Conservation (phyloP, 92 coral and sea anemone genomes). For the Porites evermanni region DNA sequence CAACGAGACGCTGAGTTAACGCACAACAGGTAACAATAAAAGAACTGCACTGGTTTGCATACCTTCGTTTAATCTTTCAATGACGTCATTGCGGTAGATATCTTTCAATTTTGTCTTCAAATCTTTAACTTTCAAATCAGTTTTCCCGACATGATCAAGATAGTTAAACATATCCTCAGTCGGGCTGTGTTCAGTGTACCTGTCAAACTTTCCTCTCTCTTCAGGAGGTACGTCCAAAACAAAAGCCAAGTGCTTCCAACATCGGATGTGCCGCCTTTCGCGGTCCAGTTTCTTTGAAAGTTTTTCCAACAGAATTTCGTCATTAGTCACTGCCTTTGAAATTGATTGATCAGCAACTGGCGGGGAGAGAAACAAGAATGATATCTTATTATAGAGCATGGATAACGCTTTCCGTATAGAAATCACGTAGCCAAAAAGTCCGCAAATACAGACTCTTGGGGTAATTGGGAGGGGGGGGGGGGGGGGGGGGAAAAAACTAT, state of each 20-base stretch:
- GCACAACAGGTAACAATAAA: too few species aligned
- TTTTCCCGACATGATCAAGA: constrained; percentile 1
- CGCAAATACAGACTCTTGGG: too few species aligned
- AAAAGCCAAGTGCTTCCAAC: constrained; percentile 49
- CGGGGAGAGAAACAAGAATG: neutral
- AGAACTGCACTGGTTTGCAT: neutral
- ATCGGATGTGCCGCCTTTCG: constrained; percentile 29
- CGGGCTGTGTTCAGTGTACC: constrained; percentile 39
- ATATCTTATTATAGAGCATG: too few species aligned
- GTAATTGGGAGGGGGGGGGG: too few species aligned
- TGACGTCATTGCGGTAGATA: constrained; percentile 37
- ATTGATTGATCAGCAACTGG: constrained; percentile 12
- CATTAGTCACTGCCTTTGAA: constrained; percentile 22
- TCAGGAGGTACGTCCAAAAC: constrained; percentile 36
- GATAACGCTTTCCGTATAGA: too few species aligned
- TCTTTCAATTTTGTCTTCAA: constrained; percentile 14
- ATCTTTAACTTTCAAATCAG: constrained; percentile 15
- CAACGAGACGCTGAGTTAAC: too few species aligned
- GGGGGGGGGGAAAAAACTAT: too few species aligned
- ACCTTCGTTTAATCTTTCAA: constrained; percentile 9
- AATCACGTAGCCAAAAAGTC: too few species aligned
- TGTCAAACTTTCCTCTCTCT: constrained; percentile 35
- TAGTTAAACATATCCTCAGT: constrained; percentile 43
- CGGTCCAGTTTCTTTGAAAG: constrained; percentile 37
- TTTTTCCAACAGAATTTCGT: constrained; percentile 13